Percentiles rank a stretch among this genome's conserved stretches.
Conservation (phyloP, 2,888 invertebrate genomes). For the Gymnosoma rotundatum region DNA sequence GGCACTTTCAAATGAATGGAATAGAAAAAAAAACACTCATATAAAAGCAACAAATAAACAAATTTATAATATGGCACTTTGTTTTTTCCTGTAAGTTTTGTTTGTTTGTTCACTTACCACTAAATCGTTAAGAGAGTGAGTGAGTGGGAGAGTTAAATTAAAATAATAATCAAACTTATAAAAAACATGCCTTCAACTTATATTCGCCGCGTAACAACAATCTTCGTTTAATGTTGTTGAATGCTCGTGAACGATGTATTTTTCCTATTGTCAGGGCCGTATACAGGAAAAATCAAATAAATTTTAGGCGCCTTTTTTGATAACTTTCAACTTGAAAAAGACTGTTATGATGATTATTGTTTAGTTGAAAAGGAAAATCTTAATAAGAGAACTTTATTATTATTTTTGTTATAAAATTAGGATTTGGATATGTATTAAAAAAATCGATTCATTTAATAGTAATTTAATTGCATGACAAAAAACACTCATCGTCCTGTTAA, state of each 20-base stretch:
- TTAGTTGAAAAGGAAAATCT: too few species aligned
- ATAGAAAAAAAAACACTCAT: neutral
- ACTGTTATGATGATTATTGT: too few species aligned
- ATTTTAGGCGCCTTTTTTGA: too few species aligned
- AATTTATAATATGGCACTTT: slow-evolving; percentile 7
- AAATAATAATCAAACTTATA: slow-evolving; percentile 3
- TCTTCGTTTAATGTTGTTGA: slow-evolving; percentile 21
- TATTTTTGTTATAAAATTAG: too few species aligned
- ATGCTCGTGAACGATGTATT: slow-evolving; percentile 12
- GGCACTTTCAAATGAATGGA: slow-evolving; percentile 62
- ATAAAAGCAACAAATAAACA: slow-evolving; percentile 12
- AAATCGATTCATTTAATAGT: too few species aligned
- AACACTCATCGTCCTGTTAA: too few species aligned
- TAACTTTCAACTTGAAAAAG: too few species aligned
- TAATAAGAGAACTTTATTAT: too few species aligned
- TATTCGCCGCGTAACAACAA: slow-evolving; percentile 13
- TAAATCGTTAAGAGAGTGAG: slow-evolving; percentile 49
- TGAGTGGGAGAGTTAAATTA: slow-evolving; percentile 49
- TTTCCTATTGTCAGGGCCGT: neutral
- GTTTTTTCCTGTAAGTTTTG: neutral
- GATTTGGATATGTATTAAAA: too few species aligned
- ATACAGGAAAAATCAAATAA: neutral
- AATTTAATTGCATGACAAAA: too few species aligned
- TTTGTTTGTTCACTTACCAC: slow-evolving; percentile 26
- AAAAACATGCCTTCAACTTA: slow-evolving; percentile 26